Conservation (phyloP, 2,888 invertebrate genomes). For the Hipparchia semele region DNA sequence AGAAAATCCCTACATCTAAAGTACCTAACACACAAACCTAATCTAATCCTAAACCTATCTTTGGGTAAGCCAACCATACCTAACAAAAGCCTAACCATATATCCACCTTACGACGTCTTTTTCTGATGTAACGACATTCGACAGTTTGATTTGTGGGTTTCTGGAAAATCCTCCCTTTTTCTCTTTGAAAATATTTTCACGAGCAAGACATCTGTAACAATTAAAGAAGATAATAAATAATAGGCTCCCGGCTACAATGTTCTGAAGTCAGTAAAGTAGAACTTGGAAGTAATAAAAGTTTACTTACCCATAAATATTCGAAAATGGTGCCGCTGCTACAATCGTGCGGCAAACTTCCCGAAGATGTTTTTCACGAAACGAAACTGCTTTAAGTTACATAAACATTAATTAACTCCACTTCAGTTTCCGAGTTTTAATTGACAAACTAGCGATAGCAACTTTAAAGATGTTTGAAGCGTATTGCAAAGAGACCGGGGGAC, state of each 20-base stretch:
- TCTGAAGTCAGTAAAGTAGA: constrained; percentile 29
- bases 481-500: constrained; percentile 53
- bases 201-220: constrained; percentile 44
- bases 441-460: constrained; percentile 52
- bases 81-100: constrained; percentile 11
- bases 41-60: constrained; percentile 55
- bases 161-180: constrained; percentile 12
- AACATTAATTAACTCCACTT: constrained; percentile 59
- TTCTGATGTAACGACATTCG: not conserved
- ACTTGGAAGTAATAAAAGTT: constrained; percentile 43
- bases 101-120: constrained; percentile 14
- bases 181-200: constrained; percentile 18
- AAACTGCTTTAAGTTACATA: constrained; percentile 53
- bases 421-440: constrained; percentile 58
- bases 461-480: constrained; percentile 31
- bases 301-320: constrained; percentile 51
- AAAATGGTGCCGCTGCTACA: constrained; percentile 41
- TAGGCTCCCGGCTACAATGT: constrained; percentile 31
- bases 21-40: constrained; percentile 45
- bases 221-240: constrained; percentile 37
- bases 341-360: constrained; percentile 43
- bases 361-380: constrained; percentile 50
- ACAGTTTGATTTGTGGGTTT: constrained; percentile 1
- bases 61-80: constrained; percentile 48
- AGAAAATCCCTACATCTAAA: constrained; percentile 41